Evolutionary conservation across 1,140 invertebrate genomes (phyloP).

Genomic region (Heliconius congener): DNA sequence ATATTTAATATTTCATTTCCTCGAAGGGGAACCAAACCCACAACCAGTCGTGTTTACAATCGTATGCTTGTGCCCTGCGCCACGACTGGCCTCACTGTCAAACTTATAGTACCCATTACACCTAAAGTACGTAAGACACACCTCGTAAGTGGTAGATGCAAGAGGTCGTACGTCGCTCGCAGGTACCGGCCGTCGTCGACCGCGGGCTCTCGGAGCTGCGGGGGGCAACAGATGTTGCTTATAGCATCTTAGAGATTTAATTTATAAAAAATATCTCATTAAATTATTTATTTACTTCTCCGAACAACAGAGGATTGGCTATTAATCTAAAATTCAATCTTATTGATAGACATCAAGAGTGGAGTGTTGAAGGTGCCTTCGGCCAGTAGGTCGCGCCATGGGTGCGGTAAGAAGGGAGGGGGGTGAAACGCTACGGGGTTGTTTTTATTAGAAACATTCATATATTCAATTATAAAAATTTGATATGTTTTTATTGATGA

Average conservation of each 20-base stretch:
- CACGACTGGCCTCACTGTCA: no score
- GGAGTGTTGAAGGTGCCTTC: constrained; percentile 35
- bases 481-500: constrained; percentile 66
- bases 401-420: background rate
- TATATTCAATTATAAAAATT: constrained; percentile 65
- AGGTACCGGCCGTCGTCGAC: background rate
- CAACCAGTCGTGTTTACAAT: no score
- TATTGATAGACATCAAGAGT: constrained; percentile 24
- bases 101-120: no score
- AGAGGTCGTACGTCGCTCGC: background rate
- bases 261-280: constrained; percentile 21
- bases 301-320: constrained; percentile 9
- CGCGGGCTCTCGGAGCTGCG: constrained; percentile 41
- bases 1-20: no score
- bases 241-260: constrained; percentile 42
- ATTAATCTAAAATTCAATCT: constrained; percentile 37
- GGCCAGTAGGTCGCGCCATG: constrained; percentile 56
- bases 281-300: constrained; percentile 23
- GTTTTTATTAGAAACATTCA: constrained; percentile 63
- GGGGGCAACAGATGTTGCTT: constrained; percentile 60
- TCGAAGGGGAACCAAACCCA: no score
- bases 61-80: no score
- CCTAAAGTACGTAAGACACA: no score
- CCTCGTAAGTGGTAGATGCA: no score
- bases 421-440: constrained; percentile 49